A percentile compares a stretch with the other conserved stretches of the same genome.
phyloP scores from a whole-genome alignment of 2,888 invertebrate species.

The Campoplex capitator region DNA sequence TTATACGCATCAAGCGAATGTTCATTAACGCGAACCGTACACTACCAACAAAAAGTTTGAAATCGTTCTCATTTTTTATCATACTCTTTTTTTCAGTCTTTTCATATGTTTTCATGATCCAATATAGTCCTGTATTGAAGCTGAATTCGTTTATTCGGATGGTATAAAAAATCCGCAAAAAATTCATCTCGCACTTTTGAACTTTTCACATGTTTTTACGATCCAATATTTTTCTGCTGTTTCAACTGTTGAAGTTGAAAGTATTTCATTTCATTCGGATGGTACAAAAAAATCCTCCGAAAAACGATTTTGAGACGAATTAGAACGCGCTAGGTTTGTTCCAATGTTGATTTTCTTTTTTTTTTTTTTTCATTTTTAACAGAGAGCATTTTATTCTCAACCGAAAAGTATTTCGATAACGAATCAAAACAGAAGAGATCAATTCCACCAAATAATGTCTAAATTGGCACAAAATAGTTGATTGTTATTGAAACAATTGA shows the following conservation, averaged over 20 bases:
- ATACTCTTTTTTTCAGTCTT: not conserved
- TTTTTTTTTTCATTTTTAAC: not conserved
- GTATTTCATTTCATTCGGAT: too few relatives aligned
- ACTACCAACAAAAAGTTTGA: not conserved
- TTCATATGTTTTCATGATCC: too few relatives aligned
- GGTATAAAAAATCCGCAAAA: too few relatives aligned
- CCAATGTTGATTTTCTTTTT: not conserved
- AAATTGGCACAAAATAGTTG: not conserved
- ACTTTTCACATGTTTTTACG: too few relatives aligned
- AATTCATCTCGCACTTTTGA: not conserved
- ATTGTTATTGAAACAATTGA: too few relatives aligned
- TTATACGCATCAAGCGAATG: not conserved
- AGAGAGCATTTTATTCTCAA: not conserved
- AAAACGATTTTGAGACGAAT: too few relatives aligned
- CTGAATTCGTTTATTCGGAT: too few relatives aligned
- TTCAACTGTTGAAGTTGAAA: too few relatives aligned
- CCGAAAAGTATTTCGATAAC: too few relatives aligned
- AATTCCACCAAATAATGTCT: not conserved
- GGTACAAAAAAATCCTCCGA: not conserved
- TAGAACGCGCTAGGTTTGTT: not conserved
- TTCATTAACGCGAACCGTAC: constrained; percentile 2
- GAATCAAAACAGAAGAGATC: not conserved
- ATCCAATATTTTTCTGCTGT: too few relatives aligned
- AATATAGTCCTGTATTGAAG: too few relatives aligned
- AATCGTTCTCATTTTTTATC: not conserved